These are phyloP conservation scores for Larimichthys polyactis DNA, from an alignment of 2,113 vertebrate genomes.

Conservation along the genomic window DNA sequence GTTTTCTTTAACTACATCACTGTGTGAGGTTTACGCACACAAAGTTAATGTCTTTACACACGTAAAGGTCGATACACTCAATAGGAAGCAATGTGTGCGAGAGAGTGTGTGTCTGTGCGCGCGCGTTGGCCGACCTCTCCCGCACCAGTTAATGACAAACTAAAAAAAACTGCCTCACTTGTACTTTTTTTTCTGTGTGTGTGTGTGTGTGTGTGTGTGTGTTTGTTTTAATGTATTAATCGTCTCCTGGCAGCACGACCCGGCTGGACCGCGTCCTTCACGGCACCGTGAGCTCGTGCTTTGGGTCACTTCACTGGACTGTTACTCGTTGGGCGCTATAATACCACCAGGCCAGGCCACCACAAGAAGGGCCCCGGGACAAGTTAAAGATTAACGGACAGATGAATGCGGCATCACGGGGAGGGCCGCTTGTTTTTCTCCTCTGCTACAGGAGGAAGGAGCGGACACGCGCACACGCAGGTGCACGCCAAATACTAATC, in stretches of 20 bases:
- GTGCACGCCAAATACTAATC: neutral
- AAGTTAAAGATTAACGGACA: constrained; percentile 72
- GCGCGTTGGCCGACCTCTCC: constrained; percentile 13
- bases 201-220: no score
- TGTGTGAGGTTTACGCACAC: neutral
- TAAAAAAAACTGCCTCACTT: constrained; percentile 25
- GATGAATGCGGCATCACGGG: constrained; percentile 36
- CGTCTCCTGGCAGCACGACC: constrained; percentile 48
- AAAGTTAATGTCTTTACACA: neutral
- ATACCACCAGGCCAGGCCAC: neutral
- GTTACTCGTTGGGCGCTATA: constrained; percentile 35
- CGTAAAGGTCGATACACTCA: neutral
- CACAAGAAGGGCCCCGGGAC: constrained; percentile 29
- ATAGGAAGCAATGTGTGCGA: neutral
- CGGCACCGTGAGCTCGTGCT: constrained; percentile 53
- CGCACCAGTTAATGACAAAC: constrained; percentile 69
- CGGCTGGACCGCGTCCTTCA: constrained; percentile 54
- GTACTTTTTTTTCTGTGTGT: constrained; percentile 14
- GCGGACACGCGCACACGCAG: neutral
- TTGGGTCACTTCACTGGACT: constrained; percentile 61
- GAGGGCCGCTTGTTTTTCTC: constrained; percentile 33
- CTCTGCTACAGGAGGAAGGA: neutral
- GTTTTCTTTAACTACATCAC: no score
- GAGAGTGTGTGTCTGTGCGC: neutral
- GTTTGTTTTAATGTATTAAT: constrained; percentile 42